These are phyloP conservation scores for Atta colombica DNA, from an alignment of 1,140 invertebrate species.

Conservation along the genomic window DNA sequence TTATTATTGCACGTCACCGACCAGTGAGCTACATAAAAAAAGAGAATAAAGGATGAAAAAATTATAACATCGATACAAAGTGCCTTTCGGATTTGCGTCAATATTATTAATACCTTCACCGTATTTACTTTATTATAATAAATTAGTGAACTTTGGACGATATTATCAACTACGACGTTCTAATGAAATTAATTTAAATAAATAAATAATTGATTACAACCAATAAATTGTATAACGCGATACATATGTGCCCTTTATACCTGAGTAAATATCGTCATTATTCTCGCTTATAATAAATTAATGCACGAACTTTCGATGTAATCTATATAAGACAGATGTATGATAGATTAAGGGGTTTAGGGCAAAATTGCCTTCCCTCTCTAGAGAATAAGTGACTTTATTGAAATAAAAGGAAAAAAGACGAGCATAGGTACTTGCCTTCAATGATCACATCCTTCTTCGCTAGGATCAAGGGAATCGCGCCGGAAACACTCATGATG, in stretches of 20 bases:
- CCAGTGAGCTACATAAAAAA: slow-evolving; percentile 1
- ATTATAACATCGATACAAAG: background rate
- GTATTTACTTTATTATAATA: slow-evolving; percentile 18
- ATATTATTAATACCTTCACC: slow-evolving; percentile 42
- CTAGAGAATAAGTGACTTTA: background rate
- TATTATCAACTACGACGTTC: background rate
- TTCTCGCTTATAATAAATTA: slow-evolving; percentile 3
- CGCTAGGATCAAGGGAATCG: slow-evolving; percentile 82
- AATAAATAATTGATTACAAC: slow-evolving; percentile 11
- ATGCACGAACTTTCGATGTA: background rate
- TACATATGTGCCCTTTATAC: background rate
- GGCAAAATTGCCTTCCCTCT: background rate
- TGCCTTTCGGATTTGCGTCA: slow-evolving; percentile 36
- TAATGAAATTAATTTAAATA: background rate
- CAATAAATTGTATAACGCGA: background rate
- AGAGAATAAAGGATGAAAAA: background rate
- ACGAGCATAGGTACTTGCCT: slow-evolving; percentile 79
- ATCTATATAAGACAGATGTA: too few species aligned
- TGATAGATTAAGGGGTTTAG: too few species aligned
- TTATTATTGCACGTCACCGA: slow-evolving; percentile 27
- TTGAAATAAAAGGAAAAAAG: slow-evolving; percentile 8
- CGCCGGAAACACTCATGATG: slow-evolving; percentile 82
- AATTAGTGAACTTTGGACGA: slow-evolving; percentile 29
- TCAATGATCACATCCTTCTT: slow-evolving; percentile 81
- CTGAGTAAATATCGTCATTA: background rate